Evolutionary conservation across 2,888 invertebrate species (phyloP).

Genomic region (Molanna angustata): DNA sequence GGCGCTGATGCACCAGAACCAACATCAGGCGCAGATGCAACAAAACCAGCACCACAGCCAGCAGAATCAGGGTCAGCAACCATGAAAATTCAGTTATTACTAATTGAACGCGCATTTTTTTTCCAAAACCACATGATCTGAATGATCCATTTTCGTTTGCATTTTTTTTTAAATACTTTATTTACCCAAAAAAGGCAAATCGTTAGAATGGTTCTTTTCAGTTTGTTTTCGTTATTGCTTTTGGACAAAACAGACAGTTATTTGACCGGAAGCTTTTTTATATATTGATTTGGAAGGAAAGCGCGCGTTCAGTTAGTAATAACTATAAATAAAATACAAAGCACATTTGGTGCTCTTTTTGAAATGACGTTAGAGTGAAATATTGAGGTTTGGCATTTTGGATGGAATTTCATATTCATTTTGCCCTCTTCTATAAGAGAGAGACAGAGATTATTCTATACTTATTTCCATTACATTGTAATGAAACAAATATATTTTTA

Average conservation of each 20-base stretch:
- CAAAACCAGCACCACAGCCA: constrained; percentile 51
- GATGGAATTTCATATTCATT: constrained; percentile 20
- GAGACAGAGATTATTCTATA: constrained; percentile 21
- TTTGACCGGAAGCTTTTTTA: constrained; percentile 16
- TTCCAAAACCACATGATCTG: constrained; percentile 26
- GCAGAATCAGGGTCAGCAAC: constrained; percentile 54
- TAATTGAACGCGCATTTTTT: constrained; percentile 46
- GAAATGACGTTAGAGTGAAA: no score
- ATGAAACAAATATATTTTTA: constrained; percentile 15
- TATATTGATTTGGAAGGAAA: constrained; percentile 30
- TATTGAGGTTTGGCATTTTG: constrained; percentile 3
- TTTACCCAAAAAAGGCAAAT: no score
- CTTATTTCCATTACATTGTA: constrained; percentile 17
- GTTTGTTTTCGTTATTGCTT: neutral
- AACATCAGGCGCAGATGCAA: constrained; percentile 40
- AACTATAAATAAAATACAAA: constrained; percentile 33
- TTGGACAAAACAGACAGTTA: constrained; percentile 1
- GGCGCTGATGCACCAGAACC: constrained; percentile 39
- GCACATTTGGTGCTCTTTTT: no score
- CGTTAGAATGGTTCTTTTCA: no score
- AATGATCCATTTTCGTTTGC: no score
- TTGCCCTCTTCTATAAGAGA: no score
- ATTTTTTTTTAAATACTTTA: no score
- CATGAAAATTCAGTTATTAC: constrained; percentile 83
- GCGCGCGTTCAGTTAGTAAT: constrained; percentile 34